These are phyloP conservation scores for Drosophila paulistorum DNA, from an alignment of 1,140 invertebrate genomes.

Conservation along the genomic window DNA sequence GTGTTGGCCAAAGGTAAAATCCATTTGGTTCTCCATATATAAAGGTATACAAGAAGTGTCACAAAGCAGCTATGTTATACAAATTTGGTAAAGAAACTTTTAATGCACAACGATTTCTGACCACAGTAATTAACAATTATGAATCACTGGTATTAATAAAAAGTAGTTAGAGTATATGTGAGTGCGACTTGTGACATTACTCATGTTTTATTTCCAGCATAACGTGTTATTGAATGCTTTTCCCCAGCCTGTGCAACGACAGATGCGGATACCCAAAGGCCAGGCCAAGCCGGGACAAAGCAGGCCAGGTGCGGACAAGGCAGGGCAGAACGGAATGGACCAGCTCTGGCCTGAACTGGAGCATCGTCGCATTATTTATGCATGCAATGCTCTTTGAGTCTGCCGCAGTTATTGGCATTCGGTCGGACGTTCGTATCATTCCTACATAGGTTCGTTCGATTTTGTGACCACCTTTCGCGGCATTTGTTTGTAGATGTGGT, in stretches of 20 bases:
- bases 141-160: too few relatives aligned
- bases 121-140: too few relatives aligned
- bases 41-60: neutral
- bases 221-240: conserved; percentile 50
- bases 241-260: conserved; percentile 27
- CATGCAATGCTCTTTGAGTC: conserved; percentile 80
- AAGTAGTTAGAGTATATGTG: neutral
- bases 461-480: conserved; percentile 2
- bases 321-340: conserved; percentile 10
- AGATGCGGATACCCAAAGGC: conserved; percentile 15
- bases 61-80: neutral
- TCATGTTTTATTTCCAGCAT: conserved; percentile 36
- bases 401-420: conserved; percentile 71
- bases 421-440: conserved; percentile 5
- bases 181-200: neutral
- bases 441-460: conserved; percentile 20
- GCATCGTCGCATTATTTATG: conserved; percentile 70
- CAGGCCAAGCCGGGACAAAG: neutral
- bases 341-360: conserved; percentile 18
- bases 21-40: conserved; percentile 19
- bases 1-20: conserved; percentile 31
- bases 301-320: neutral
- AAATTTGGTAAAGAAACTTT: neutral
- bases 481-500: conserved; percentile 26
- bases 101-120: neutral